Base-by-base conservation (phyloP, 2,113 vertebrate genomes). In the Morone saxatilis region DNA sequence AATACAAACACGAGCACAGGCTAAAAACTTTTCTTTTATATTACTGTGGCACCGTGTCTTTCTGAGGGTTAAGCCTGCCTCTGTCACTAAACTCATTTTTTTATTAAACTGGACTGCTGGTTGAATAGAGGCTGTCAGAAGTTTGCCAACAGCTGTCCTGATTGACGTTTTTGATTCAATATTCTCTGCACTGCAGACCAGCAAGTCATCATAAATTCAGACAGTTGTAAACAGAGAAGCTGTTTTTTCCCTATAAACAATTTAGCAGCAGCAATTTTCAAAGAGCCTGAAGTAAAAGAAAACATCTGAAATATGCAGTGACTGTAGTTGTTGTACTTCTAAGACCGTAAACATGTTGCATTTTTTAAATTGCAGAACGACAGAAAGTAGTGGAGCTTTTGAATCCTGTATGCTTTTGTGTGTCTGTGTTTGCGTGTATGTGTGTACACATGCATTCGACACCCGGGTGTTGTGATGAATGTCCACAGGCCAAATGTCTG, bases 391-490 rank as follows among this genome's bases (percentile, higher is more conserved):
- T 31, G 31, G 25, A 22, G 6, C 19, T 50, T 65, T 25, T 75
- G 7, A 56, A 43, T 60, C 12, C 4, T 25, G 20, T 54, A 4
- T 17, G 69, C 31, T 40, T 17, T 40, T 69, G 54, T 69, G 41
- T 72, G 13, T 41, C 0, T 56, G n/a, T 71, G 13, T 76, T 2
- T 57, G 22, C 25, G 6, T 57, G n/a, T 13, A 22, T 25, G 11
- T 61, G 11, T 75, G 45, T 66, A 45, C 56, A 54, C 25, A 47
- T 25, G 22, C 47, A 53, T 57, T 70, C 2, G 4, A 13, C 53
- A 57, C 80, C 20, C 38, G n/a, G 36, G n/a, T 78, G 69, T 17
- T 65, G 72, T 80, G 80, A 78, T 88, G 40, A 68, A 81, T 54
- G 56, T 31, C 17, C 62, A 41, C 67, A 69, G 80, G 66, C 25